These are phyloP conservation scores for Enteromius thamalakanensis DNA, from an alignment of 2,797 vertebrate species.

Conservation along the genomic window DNA sequence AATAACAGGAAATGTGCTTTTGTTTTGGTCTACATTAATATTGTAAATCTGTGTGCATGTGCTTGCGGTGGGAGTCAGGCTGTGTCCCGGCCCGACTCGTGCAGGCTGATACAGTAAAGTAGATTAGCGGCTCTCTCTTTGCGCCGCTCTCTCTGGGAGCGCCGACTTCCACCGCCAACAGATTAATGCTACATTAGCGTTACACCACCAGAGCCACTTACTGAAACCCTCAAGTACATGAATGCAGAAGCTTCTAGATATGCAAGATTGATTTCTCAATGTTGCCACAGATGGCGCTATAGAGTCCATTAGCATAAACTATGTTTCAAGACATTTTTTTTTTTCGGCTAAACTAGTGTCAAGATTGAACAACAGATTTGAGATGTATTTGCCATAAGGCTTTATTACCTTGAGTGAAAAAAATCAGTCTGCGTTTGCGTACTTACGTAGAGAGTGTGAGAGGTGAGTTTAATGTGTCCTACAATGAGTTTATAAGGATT, in stretches of 20 bases:
- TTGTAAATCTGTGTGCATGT: slow-evolving; percentile 38
- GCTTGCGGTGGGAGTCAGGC: slow-evolving; percentile 56
- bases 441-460: background rate
- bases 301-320: background rate
- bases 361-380: background rate
- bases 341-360: background rate
- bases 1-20: slow-evolving; percentile 1
- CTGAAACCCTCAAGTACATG: slow-evolving; percentile 5
- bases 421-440: background rate
- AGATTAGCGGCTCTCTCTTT: slow-evolving; percentile 70
- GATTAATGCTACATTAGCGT: slow-evolving; percentile 55
- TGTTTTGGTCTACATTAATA: slow-evolving; percentile 36
- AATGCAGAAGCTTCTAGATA: background rate
- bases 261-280: background rate
- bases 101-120: slow-evolving; percentile 80
- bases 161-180: slow-evolving; percentile 46
- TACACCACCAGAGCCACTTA: slow-evolving; percentile 32
- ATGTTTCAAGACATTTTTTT: background rate
- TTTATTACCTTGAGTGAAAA: background rate
- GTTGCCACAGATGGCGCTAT: background rate
- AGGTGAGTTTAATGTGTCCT: background rate
- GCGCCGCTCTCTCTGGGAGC: slow-evolving; percentile 51
- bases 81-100: slow-evolving; percentile 70
- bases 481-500: slow-evolving; percentile 6
- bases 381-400: background rate